These are phyloP conservation scores for Xyrichtys novacula DNA, from an alignment of 2,797 vertebrate genomes.

Conservation along the genomic window DNA sequence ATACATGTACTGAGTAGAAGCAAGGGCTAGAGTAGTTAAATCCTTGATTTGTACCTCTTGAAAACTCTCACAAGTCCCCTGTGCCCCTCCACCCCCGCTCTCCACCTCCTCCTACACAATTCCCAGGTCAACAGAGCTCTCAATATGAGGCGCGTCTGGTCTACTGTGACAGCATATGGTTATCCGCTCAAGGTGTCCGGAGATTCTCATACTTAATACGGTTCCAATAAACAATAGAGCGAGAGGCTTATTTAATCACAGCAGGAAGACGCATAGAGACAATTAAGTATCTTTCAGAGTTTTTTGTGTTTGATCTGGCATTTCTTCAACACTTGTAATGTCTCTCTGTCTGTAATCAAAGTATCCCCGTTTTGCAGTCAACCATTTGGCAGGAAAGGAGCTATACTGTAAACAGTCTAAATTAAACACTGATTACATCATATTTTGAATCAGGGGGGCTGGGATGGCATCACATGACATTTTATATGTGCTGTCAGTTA, in stretches of 20 bases:
- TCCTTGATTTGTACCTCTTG: slow-evolving; percentile 86
- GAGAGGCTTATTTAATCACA: slow-evolving; percentile 66
- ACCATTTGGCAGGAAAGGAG: slow-evolving; percentile 52
- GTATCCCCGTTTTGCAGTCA: slow-evolving; percentile 45
- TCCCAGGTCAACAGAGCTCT: slow-evolving; percentile 86
- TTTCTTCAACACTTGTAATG: slow-evolving; percentile 13
- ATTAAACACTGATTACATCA: slow-evolving; percentile 78
- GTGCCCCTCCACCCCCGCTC: slow-evolving; percentile 73
- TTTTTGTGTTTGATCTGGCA: slow-evolving; percentile 34
- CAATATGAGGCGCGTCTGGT: slow-evolving; percentile 83
- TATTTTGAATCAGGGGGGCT: slow-evolving; percentile 60
- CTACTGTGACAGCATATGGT: slow-evolving; percentile 87
- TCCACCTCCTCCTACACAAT: slow-evolving; percentile 86
- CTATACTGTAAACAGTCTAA: slow-evolving; percentile 71
- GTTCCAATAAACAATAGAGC: slow-evolving; percentile 70
- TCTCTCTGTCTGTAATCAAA: slow-evolving; percentile 59
- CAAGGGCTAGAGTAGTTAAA: slow-evolving; percentile 79
- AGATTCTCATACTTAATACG: slow-evolving; percentile 75
- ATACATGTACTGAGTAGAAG: slow-evolving; percentile 63
- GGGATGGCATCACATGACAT: slow-evolving; percentile 61
- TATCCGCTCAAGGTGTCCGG: slow-evolving; percentile 84
- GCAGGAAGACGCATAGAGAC: slow-evolving; percentile 21
- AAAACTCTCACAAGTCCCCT: slow-evolving; percentile 81
- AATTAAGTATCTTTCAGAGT: not conserved
- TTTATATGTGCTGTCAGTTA: slow-evolving; percentile 77